Evolutionary conservation across 2,888 invertebrate genomes (phyloP).

Genomic region (Tenthredo notha): DNA sequence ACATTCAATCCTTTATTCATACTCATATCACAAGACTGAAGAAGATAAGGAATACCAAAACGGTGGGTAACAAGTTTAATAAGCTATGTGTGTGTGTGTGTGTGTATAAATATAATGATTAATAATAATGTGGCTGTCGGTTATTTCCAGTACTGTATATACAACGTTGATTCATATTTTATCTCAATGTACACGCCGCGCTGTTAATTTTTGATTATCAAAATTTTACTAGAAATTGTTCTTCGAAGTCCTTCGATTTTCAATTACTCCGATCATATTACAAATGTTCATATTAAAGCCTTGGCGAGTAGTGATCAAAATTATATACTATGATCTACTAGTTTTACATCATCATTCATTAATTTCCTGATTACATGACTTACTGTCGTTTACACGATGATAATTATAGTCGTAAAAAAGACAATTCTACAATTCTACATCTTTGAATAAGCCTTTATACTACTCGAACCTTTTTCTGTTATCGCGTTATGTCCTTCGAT

Average conservation of each 20-base stretch:
- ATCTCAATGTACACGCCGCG: background rate
- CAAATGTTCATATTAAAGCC: no score
- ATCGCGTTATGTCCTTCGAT: background rate
- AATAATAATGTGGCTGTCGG: background rate
- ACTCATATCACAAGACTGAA: background rate
- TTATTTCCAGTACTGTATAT: background rate
- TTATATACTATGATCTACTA: background rate
- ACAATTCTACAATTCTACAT: background rate
- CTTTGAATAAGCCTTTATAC: background rate
- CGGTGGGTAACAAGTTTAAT: constrained; percentile 19
- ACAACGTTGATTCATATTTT: background rate
- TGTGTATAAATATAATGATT: background rate
- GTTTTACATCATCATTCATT: no score
- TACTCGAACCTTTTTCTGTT: background rate
- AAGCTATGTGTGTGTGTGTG: background rate
- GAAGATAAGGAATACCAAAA: constrained; percentile 26
- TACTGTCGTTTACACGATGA: background rate
- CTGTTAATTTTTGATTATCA: background rate
- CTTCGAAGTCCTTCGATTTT: background rate
- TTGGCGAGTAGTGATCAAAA: background rate
- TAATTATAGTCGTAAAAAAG: background rate
- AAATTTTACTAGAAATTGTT: background rate
- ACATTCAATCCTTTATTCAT: background rate
- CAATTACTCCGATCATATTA: background rate
- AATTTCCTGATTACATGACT: background rate